phyloP scores from a whole-genome alignment of 2,797 vertebrate species.

The Falco concolor region DNA sequence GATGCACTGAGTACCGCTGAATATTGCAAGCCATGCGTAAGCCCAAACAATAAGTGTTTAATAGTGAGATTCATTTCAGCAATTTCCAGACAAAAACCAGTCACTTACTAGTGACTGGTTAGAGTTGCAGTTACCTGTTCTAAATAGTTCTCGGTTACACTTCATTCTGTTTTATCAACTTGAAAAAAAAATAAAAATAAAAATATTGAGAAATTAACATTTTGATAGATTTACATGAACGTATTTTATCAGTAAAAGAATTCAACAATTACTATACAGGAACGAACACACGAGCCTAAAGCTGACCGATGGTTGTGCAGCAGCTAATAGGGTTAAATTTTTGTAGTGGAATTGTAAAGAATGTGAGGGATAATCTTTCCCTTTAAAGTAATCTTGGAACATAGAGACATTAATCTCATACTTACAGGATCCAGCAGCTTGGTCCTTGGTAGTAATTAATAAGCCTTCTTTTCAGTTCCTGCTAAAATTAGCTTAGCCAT shows the following conservation, averaged over 20 bases:
- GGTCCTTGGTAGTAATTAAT: background rate
- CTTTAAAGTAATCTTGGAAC: background rate
- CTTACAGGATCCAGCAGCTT: background rate
- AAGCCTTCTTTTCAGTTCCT: background rate
- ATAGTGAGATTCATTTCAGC: background rate
- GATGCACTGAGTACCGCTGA: background rate
- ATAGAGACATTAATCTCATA: background rate
- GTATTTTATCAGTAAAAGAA: background rate
- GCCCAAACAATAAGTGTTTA: background rate
- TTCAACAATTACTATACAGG: background rate
- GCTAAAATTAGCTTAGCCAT: slow-evolving; percentile 12
- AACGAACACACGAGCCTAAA: background rate
- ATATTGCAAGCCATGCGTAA: background rate
- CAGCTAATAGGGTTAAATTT: background rate
- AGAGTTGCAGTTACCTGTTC: background rate
- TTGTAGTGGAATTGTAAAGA: background rate
- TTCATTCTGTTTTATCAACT: background rate
- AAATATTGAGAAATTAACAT: background rate
- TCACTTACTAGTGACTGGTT: background rate
- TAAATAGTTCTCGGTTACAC: background rate
- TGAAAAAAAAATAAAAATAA: background rate
- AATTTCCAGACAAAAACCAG: background rate
- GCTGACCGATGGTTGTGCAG: background rate
- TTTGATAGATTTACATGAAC: background rate
- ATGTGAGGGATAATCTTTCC: background rate